phyloP scores from a whole-genome alignment of 2,113 vertebrate species.

The Picathartes gymnocephalus region DNA sequence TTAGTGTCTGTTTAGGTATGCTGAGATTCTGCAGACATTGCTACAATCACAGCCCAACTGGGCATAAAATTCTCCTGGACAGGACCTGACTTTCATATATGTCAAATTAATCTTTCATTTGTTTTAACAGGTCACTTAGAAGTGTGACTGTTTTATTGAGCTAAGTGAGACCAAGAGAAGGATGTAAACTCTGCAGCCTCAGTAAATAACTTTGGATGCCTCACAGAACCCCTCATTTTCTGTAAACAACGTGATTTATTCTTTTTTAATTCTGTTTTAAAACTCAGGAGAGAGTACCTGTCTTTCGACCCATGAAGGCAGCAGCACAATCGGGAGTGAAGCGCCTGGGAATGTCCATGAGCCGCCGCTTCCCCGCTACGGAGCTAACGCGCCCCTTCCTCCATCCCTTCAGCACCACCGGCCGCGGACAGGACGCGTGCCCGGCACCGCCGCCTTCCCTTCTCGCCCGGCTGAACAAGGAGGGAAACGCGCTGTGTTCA shows the following conservation, averaged over 20 bases:
- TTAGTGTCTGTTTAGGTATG: background rate
- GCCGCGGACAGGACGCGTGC: background rate
- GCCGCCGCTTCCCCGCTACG: background rate
- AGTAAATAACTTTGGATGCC: background rate
- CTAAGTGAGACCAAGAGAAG: background rate
- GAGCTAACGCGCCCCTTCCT: background rate
- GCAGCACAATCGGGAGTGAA: background rate
- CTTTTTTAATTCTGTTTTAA: background rate
- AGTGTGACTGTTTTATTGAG: background rate
- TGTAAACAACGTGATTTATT: background rate
- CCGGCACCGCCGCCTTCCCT: background rate
- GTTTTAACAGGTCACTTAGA: background rate
- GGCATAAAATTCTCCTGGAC: background rate
- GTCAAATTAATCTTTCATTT: background rate
- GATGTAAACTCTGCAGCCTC: background rate
- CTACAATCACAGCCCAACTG: background rate
- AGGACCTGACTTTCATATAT: background rate
- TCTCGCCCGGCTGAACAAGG: background rate
- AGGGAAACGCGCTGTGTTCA: background rate
- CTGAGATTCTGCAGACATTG: rapidly evolving
- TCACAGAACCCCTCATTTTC: background rate
- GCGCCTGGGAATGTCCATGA: rapidly evolving
- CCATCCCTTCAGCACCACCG: background rate
- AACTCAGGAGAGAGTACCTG: background rate
- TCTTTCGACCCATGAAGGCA: background rate